Percentiles rank a stretch among this genome's conserved stretches.
These are phyloP conservation scores for Cacatua alba DNA, from an alignment of 2,113 vertebrate genomes.

Conservation along the genomic window DNA sequence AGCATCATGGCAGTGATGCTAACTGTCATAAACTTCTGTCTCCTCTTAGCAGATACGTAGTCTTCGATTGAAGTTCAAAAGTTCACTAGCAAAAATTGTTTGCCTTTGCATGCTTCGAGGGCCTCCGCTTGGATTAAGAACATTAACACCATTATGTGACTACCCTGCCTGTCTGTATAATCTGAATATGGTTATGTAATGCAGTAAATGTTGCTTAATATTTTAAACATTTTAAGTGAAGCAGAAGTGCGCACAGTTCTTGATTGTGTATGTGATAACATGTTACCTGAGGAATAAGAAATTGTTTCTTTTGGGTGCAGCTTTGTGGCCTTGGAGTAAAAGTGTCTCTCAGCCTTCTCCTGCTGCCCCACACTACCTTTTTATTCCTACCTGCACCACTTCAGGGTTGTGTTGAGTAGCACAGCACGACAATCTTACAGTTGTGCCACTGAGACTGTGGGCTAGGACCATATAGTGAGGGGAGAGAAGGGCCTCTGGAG, in stretches of 20 bases:
- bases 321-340: not conserved
- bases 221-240: not conserved
- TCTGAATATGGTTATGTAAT: not conserved
- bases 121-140: not conserved
- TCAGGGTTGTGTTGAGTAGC: not conserved
- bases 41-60: not conserved
- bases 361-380: not conserved
- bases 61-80: not conserved
- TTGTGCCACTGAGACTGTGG: not conserved
- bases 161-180: rapidly evolving
- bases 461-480: not conserved
- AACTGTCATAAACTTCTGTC: not conserved
- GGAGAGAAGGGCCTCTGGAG: not conserved
- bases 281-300: not conserved
- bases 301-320: not conserved
- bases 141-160: not conserved
- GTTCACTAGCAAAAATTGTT: not conserved
- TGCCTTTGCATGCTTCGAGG: not conserved
- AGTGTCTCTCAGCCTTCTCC: not conserved
- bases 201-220: not conserved
- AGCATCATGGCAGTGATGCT: not conserved
- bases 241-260: not conserved
- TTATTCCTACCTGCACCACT: not conserved
- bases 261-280: not conserved
- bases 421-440: not conserved